Conservation (phyloP, 92 coral and sea anemone genomes). For the Bergia puertoricense region DNA sequence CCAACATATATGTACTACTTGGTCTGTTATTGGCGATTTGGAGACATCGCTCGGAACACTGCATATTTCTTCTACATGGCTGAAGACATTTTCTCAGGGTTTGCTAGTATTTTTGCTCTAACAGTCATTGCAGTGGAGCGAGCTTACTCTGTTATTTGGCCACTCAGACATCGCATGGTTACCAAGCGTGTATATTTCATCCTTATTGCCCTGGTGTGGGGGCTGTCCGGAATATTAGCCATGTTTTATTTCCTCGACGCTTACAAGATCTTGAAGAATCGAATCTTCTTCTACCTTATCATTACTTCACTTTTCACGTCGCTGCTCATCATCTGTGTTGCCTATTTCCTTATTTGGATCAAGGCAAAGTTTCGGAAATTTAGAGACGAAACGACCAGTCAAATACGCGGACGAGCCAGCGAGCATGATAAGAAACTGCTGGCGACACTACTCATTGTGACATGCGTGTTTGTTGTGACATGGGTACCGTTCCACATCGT, state of each 20-base stretch:
- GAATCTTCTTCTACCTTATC: conserved; percentile 71
- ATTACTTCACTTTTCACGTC: conserved; percentile 66
- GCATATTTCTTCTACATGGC: conserved; percentile 64
- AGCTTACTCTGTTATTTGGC: conserved; percentile 71
- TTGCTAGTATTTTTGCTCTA: conserved; percentile 75
- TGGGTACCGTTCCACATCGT: conserved; percentile 83
- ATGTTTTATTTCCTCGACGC: conserved; percentile 65
- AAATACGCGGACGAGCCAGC: conserved; percentile 17
- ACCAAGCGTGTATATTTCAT: conserved; percentile 57
- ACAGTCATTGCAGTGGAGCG: conserved; percentile 78
- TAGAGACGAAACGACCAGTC: background rate
- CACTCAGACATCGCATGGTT: conserved; percentile 62
- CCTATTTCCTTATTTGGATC: conserved; percentile 72
- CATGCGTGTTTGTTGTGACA: conserved; percentile 71
- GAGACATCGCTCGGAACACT: background rate
- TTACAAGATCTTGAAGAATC: conserved; percentile 58
- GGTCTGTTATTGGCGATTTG: conserved; percentile 68
- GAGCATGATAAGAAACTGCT: conserved; percentile 56
- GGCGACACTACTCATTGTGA: conserved; percentile 71
- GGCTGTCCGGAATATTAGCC: conserved; percentile 61
- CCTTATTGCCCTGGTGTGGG: conserved; percentile 69
- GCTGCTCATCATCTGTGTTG: conserved; percentile 65
- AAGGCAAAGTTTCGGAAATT: conserved; percentile 52
- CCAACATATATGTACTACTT: conserved; percentile 72
- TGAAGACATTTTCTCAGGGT: conserved; percentile 78